These are phyloP conservation scores for Leptestheria dahalacensis DNA, from an alignment of 1,140 invertebrate species.

Conservation along the genomic window DNA sequence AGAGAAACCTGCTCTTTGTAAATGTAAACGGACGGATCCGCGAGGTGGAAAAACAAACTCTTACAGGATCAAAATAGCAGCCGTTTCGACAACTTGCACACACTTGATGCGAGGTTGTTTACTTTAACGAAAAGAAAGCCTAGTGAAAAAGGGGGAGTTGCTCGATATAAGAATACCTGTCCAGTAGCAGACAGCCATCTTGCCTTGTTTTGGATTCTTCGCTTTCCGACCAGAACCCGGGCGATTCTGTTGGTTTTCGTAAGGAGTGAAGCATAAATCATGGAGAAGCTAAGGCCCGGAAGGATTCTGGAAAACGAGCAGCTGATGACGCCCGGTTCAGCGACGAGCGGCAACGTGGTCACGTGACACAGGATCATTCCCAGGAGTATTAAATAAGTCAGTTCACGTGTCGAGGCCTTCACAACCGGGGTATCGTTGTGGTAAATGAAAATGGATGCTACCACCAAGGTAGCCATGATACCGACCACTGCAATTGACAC, in stretches of 20 bases:
- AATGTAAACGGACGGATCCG: no score
- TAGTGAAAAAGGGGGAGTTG: no score
- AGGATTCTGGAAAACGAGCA: conserved; percentile 52
- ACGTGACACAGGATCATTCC: conserved; percentile 40
- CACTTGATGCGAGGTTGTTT: no score
- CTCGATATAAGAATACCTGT: no score
- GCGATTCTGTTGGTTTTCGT: conserved; percentile 79
- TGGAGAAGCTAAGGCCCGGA: conserved; percentile 60
- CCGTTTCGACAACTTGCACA: no score
- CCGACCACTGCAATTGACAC: conserved; percentile 42
- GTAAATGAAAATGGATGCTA: conserved; percentile 41
- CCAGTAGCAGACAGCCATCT: conserved; percentile 43
- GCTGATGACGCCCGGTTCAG: conserved; percentile 45
- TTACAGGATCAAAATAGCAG: not conserved
- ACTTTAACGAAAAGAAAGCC: no score
- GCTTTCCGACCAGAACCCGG: conserved; percentile 61
- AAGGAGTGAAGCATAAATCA: conserved; percentile 66
- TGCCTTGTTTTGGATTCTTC: conserved; percentile 60
- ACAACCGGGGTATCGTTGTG: conserved; percentile 54
- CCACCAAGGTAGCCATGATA: conserved; percentile 41
- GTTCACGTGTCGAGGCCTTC: conserved; percentile 47
- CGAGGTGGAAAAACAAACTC: no score
- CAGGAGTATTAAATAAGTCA: conserved; percentile 47
- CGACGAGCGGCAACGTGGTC: conserved; percentile 50
- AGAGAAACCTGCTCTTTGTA: no score